phyloP scores from a whole-genome alignment of 1,140 invertebrate genomes.

The Metopolophium dirhodum region DNA sequence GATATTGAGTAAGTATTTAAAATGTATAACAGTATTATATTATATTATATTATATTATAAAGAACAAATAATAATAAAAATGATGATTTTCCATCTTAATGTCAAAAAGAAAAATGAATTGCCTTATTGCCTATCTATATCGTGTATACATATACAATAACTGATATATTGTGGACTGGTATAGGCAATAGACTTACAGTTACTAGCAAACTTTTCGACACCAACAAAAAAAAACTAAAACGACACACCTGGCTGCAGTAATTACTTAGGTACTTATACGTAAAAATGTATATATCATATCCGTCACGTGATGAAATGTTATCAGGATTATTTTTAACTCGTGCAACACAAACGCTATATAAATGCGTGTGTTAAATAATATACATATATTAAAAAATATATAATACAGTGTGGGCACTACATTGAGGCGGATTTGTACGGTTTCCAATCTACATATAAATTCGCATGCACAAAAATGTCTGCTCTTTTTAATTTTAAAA shows the following conservation, averaged over 20 bases:
- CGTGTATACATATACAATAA: background rate
- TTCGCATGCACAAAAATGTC: background rate
- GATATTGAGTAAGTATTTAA: background rate
- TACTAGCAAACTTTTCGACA: background rate
- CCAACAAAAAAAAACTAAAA: no score
- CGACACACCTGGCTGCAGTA: no score
- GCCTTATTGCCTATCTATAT: no score
- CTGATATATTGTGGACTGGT: background rate
- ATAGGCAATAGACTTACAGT: background rate
- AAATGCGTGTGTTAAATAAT: background rate
- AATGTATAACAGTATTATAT: no score
- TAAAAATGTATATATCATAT: no score
- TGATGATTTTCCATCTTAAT: background rate
- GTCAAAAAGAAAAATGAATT: background rate
- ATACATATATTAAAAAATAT: background rate
- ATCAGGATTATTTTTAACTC: no score
- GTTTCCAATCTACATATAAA: background rate
- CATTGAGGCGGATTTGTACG: background rate
- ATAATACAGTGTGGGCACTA: background rate
- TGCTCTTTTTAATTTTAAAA: background rate
- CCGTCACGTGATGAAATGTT: no score
- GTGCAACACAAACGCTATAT: background rate
- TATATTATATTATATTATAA: no score
- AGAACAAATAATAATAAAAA: background rate
- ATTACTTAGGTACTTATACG: no score